Evolutionary conservation across 2,113 vertebrate species (phyloP), one percentile per base, ranked within the genome.

Genomic region (Tinamus guttatus): DNA sequence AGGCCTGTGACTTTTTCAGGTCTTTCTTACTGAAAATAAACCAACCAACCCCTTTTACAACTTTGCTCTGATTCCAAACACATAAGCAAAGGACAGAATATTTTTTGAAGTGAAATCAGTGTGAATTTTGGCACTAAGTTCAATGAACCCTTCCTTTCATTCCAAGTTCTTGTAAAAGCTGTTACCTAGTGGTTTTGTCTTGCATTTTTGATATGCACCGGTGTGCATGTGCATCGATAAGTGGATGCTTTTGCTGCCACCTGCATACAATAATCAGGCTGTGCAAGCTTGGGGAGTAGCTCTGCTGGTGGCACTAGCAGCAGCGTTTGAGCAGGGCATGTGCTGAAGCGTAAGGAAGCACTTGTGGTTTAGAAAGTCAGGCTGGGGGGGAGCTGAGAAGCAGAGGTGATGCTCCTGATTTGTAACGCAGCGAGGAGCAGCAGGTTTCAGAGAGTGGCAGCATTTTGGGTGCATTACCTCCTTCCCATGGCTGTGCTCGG

Each of bases 171-270:
- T 13, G 13, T 30, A 69, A 30, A n/a, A 65, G 52, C 58, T 82
- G 4, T 77, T 88, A 43, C 36, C 58, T 81, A 15, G 51, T 73
- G 2, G 11, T 81, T 86, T 92, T 86, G 21, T 18, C 68, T 87
- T 71, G 45, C 28, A 51, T 18, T 54, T 74, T 87, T 81, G 51
- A 7, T 30, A 30, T 2, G 2, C 75, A 38, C 65, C 62, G 41
- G 13, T 88, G 47, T 30, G 19, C 41, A 4, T 75, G 28, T 67
- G 85, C n/a, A 10, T 17, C 11, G 60, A 81, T 68, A 94, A 89
- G 77, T 25, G 76, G 95, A 87, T 95, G 95, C 93, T 95, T 97
- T 16, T 95, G 95, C 95, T 94, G 95, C 94, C 93, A 95, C 94
- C 95, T 96, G 94, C 91, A 94, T 91, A 95, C 84, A 85, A 30